Base-by-base conservation (phyloP, 2,888 invertebrate genomes). In the Nudaria mundana region DNA sequence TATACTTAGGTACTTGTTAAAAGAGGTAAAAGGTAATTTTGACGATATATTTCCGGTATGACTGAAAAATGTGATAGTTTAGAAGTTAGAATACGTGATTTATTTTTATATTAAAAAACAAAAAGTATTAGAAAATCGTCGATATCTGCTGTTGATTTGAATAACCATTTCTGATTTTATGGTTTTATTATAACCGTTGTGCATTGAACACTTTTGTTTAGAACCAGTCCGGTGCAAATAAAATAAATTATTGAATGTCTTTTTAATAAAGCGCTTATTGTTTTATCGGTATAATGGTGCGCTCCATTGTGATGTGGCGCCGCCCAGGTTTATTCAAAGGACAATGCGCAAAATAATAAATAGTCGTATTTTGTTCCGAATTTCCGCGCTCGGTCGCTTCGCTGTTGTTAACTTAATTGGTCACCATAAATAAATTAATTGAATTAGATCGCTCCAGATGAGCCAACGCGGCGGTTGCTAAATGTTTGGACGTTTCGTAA, bases 231-330 rank as follows among this genome's bases (percentile, higher is more conserved):
- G 65, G 67, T 76, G 78, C 68, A 69, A 86, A 86, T 82, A 84
- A 86, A 82, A 87, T 86, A 85, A 84, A 84, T 85, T 81, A 81
- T 71, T 81, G 82, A 86, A 87, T 84, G 84, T 87, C 87, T 87
- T 86, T 86, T 87, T 87, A 88, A 88, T 88, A 88, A 82, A 83
- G 81, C 69, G 71, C 69, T 72, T 76, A 86, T 88, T 88, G 88
- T 88, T 88, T 88, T 87, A 86, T 72, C 71, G 56, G 67, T 46
- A 85, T 82, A 87, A 87, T 83, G 77, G 85, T 41, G 59, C 56
- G 65, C 56, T 49, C 72, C 63, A 76, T 84, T 84, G 85, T 84
- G 64, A 41, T 41, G 50, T 48, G 68, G 71, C 75, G 67, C 81
- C 84, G 85, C 86, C 86, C 84, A 66, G 68, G 52, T 53, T 75